Base-by-base conservation (phyloP, 1,140 invertebrate species). In the Hetaerina americana region DNA sequence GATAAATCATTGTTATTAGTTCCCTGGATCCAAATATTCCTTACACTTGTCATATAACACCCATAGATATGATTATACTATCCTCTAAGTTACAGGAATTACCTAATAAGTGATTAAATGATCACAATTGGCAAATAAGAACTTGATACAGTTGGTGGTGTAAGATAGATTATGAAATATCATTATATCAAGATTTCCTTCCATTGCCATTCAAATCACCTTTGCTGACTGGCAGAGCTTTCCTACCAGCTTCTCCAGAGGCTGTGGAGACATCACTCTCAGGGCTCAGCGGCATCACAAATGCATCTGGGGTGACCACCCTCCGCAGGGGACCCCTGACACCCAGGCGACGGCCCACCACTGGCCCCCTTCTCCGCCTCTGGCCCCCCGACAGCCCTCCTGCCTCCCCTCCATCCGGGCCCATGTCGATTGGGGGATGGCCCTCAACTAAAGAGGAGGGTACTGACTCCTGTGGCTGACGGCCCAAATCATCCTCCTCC, bases 251-350 rank as follows among this genome's bases (percentile, higher is more conserved):
- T 3, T 73, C 72, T 24, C 72, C 72, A 18, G 72, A 73, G 1
- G 78, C 79, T 0, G 78, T 80, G 5, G 82, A 82, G 66, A 82
- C 79, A 70, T 83, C 82, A 72, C 81, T 83, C 68, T 82, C 81
- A 29, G 82, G 81, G 73, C 81, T 83, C 24, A 82, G 71, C 0
- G 82, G 82, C 79, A 82, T 81, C 1, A 80, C 76, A 68, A 83
- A 82, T 73, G 82, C 80, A 57, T 57, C 40, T 18, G 40, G 40
- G 22, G 40, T 57, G 15, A 12, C 40, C 2, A n/a, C 15, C 10
- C 40, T 57, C 22, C 40, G 15, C 22, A 57, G 22, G 2, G 40
- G 40, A 2, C 40, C 40, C 10, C 40, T 57, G 40, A 57, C 40
- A 18, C 40, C 40, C 10, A 57, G 10, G 10, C 40, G 40, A 18